phyloP scores from a whole-genome alignment of 2,797 vertebrate genomes.

The Enteromius afrohamiltoni region DNA sequence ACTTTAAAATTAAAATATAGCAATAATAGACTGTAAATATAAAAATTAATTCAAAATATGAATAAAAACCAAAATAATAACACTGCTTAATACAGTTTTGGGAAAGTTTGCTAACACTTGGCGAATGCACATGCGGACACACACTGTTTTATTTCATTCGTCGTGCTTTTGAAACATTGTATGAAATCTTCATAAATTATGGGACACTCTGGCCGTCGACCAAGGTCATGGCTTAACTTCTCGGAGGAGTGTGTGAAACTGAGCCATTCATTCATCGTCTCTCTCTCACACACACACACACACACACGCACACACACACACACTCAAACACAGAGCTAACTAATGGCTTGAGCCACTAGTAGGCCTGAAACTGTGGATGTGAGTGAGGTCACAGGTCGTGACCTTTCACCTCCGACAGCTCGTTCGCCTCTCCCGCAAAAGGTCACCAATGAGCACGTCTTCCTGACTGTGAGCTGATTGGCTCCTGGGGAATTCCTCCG shows the following conservation, averaged over 20 bases:
- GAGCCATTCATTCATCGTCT: slow-evolving; percentile 22
- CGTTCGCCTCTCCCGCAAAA: slow-evolving; percentile 22
- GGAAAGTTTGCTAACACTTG: background rate
- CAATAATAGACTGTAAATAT: background rate
- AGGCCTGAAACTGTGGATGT: slow-evolving; percentile 49
- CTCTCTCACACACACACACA: background rate
- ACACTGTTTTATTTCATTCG: background rate
- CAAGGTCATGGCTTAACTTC: slow-evolving; percentile 34
- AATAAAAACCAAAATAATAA: background rate
- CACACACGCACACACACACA: slow-evolving; percentile 17
- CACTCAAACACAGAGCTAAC: background rate
- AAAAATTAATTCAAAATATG: background rate
- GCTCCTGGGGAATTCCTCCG: slow-evolving; percentile 40
- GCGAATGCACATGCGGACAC: background rate
- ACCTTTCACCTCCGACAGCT: slow-evolving; percentile 31
- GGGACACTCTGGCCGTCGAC: background rate
- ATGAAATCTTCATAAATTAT: slow-evolving; percentile 27
- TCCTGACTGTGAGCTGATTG: slow-evolving; percentile 19
- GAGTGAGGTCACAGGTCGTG: slow-evolving; percentile 31
- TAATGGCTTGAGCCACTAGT: slow-evolving; percentile 33
- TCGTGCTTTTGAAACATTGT: background rate
- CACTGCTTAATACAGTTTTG: background rate
- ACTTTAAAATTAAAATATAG: background rate
- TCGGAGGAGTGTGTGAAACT: slow-evolving; percentile 36
- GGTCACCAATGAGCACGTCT: slow-evolving; percentile 27